Evolutionary conservation across 2,113 vertebrate genomes (phyloP).

Genomic region (Thryonomys swinderianus): DNA sequence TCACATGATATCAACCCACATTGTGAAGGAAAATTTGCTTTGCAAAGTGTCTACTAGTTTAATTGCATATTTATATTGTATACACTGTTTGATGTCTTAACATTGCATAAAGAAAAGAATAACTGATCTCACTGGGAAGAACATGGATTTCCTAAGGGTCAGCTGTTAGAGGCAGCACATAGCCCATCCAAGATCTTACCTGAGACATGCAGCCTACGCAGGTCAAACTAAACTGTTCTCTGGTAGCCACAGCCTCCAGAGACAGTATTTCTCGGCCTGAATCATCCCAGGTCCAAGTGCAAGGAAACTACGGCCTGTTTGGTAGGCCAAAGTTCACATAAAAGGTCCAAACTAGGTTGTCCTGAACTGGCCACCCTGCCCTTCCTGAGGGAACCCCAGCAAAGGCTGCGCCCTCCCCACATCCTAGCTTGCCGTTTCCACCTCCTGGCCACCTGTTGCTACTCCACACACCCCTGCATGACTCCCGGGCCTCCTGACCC

Average conservation of each 20-base stretch:
- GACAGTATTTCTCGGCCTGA: neutral
- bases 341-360: too few species aligned
- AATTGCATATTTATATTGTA: neutral
- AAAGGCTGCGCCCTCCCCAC: too few species aligned
- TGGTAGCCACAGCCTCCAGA: neutral
- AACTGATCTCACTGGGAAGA: neutral
- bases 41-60: neutral
- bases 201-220: neutral
- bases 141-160: neutral
- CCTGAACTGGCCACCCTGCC: too few species aligned
- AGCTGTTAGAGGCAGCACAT: neutral
- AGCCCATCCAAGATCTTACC: neutral
- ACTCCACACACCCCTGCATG: too few species aligned
- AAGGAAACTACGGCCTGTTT: too few species aligned
- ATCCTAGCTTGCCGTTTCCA: neutral
- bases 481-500: neutral
- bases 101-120: neutral
- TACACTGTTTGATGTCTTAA: neutral
- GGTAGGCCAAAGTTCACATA: too few species aligned
- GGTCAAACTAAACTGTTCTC: neutral
- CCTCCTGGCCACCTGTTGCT: too few species aligned
- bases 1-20: neutral
- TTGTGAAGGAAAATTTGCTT: neutral
- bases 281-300: neutral
- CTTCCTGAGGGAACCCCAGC: neutral